These are phyloP conservation scores for Gasterosteus aculeatus DNA, from an alignment of 2,113 vertebrate species.

Conservation along the genomic window DNA sequence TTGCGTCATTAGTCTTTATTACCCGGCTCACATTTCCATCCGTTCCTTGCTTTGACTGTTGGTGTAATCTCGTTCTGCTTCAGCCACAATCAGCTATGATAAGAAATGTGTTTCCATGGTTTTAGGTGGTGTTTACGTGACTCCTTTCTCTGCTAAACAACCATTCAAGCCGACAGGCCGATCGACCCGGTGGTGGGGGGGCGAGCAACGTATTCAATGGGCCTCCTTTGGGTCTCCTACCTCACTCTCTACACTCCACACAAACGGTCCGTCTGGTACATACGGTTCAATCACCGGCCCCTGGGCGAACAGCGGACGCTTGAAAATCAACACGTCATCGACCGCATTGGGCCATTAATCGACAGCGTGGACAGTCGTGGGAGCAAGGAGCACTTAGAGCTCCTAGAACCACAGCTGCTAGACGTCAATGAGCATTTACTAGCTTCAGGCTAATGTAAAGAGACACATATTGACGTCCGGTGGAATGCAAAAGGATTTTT, in stretches of 20 bases:
- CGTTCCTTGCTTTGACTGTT: conserved; percentile 6
- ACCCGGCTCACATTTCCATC: neutral
- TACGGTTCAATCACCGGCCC: neutral
- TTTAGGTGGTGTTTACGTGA: conserved; percentile 8
- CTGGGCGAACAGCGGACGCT: neutral
- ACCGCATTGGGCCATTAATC: conserved; percentile 16
- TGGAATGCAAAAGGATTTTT: conserved; percentile 23
- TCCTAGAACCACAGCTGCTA: neutral
- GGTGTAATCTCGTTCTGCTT: neutral
- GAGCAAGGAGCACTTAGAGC: neutral
- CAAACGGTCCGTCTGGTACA: neutral
- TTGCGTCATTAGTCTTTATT: neutral
- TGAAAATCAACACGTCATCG: neutral
- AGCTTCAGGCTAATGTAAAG: neutral
- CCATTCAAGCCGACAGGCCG: conserved; percentile 53
- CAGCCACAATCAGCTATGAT: neutral
- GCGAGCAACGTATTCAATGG: conserved; percentile 25
- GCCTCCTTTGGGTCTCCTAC: conserved; percentile 13
- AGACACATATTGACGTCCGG: neutral
- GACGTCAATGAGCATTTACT: conserved; percentile 11
- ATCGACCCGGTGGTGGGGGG: conserved; percentile 30
- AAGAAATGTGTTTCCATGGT: conserved; percentile 6
- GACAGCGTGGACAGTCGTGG: neutral
- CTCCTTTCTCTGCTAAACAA: conserved; percentile 9
- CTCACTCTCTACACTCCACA: neutral